Evolutionary conservation across 2,888 invertebrate species (phyloP).

Genomic region (Tromatobia lineatoria): DNA sequence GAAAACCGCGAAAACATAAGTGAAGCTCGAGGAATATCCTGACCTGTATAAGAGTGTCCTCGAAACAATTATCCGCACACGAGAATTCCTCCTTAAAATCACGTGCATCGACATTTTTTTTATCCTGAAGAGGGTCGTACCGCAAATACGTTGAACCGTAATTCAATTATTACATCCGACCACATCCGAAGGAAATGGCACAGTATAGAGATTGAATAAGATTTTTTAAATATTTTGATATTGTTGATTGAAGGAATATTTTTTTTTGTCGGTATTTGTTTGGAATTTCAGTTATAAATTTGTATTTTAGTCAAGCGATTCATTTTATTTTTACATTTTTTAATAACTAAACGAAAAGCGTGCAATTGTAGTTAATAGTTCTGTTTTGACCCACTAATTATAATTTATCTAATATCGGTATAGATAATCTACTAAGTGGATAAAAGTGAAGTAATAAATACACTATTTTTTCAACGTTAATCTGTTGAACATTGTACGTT

Average conservation of each 20-base stretch:
- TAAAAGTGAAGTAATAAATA: not conserved
- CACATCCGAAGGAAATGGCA: constrained; percentile 29
- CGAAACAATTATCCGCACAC: not conserved
- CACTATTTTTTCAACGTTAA: not conserved
- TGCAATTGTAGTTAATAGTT: too few relatives aligned
- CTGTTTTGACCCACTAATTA: too few relatives aligned
- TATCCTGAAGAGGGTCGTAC: not conserved
- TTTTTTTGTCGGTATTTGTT: too few relatives aligned
- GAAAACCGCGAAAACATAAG: constrained; percentile 36
- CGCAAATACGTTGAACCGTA: not conserved
- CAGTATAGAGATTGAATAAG: not conserved
- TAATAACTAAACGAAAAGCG: too few relatives aligned
- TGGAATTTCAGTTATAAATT: not conserved
- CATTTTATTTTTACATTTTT: too few relatives aligned
- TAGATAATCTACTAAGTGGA: too few relatives aligned
- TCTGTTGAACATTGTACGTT: too few relatives aligned
- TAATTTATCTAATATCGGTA: too few relatives aligned
- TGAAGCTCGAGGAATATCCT: constrained; percentile 27
- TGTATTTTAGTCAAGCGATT: too few relatives aligned
- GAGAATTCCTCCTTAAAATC: not conserved
- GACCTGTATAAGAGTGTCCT: constrained; percentile 1
- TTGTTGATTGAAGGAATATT: not conserved
- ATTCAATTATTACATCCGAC: constrained; percentile 23
- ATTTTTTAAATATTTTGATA: not conserved
- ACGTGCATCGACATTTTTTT: not conserved